These are phyloP conservation scores for Periphyllus acericola DNA, from an alignment of 2,888 invertebrate genomes.

Conservation along the genomic window DNA sequence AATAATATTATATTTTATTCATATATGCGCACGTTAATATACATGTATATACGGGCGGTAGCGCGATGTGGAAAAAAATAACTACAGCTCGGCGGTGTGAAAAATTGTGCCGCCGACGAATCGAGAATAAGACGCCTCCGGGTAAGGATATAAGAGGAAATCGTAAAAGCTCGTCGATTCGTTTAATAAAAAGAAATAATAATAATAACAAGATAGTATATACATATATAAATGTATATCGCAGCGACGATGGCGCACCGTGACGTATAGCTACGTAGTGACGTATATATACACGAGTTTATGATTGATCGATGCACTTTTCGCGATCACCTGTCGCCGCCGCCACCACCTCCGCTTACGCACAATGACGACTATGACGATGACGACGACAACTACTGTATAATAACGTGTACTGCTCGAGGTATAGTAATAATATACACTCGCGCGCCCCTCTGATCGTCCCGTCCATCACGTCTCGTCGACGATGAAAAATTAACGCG, in stretches of 20 bases:
- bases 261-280: slow-evolving; percentile 29
- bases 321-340: slow-evolving; percentile 32
- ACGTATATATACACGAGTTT: too few species aligned
- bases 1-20: too few species aligned
- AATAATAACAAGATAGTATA: neutral
- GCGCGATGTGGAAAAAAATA: neutral
- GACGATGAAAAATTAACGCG: slow-evolving; percentile 35
- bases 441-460: neutral
- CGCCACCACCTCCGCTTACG: neutral
- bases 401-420: neutral
- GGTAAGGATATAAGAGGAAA: neutral
- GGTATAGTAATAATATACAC: neutral
- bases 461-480: neutral
- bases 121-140: neutral
- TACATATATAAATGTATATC: neutral
- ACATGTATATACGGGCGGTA: too few species aligned
- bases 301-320: slow-evolving; percentile 51
- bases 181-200: neutral
- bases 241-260: neutral
- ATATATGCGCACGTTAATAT: too few species aligned
- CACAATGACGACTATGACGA: too few species aligned
- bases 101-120: neutral
- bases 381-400: slow-evolving; percentile 2
- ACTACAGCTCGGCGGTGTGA: too few species aligned
- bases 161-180: neutral